These are phyloP conservation scores for Gila robusta DNA, from an alignment of 2,797 vertebrate species.

Conservation along the genomic window DNA sequence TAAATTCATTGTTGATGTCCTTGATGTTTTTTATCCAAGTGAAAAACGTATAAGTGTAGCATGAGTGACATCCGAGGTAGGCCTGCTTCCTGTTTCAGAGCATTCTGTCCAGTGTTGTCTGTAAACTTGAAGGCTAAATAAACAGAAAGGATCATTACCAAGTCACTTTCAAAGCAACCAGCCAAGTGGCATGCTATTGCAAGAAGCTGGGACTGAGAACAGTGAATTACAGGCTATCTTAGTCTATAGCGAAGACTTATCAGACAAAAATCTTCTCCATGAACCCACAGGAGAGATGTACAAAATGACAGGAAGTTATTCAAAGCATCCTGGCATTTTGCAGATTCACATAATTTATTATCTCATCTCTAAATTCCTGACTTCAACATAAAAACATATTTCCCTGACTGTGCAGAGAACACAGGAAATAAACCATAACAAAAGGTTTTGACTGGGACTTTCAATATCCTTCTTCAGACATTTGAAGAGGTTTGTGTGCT, in stretches of 20 bases:
- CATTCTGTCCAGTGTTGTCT: conserved; percentile 2
- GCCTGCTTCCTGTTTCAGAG: not conserved
- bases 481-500: not conserved
- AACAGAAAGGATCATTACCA: conserved; percentile 7
- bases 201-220: not conserved
- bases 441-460: not conserved
- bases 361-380: conserved; percentile 5
- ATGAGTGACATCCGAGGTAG: not conserved
- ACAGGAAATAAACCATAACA: conserved; percentile 3
- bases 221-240: not conserved
- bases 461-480: not conserved
- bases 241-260: not conserved
- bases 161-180: not conserved
- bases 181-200: not conserved
- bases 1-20: not conserved
- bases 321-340: conserved; percentile 20
- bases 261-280: not conserved
- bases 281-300: not conserved
- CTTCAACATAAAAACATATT: not conserved
- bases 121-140: conserved; percentile 20
- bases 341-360: conserved; percentile 14
- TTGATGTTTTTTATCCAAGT: not conserved
- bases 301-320: conserved; percentile 27
- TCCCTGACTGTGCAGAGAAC: not conserved
- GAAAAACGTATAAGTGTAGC: conserved; percentile 13